Base-by-base conservation (phyloP, 2,888 invertebrate species). In the Volucella inanis region DNA sequence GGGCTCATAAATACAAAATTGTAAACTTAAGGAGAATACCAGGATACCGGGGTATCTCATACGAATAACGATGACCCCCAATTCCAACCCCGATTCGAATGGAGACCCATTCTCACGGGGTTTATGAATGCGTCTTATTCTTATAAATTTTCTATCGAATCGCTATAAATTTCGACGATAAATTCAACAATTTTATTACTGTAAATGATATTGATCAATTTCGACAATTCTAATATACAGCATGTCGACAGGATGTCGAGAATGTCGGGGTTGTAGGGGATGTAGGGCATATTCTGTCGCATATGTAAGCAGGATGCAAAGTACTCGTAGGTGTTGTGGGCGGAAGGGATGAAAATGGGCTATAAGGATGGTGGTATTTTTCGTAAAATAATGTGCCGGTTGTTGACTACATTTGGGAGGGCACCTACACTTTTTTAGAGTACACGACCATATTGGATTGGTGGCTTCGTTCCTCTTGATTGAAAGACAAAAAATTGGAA, bases 141-240 rank as follows among this genome's bases (percentile, higher is more conserved):
- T 72, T 59, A 77, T 81, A 77, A 64, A 85, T 85, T 77, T 85
- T 85, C 77, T 72, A 85, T 85, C 71, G 85, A 68, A 72, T 67
- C 61, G 81, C 62, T 76, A 85, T 85, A 85, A 85, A 85, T 81
- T 76, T 77, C 62, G 72, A 68, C 81, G 71, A 81, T 85, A 85
- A 85, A 85, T 81, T 68, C 67, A 76, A 81, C 81, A 72, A 77
- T 85, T 85, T 85, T 81, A 85, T 77, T 80, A 85, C 84, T 70
- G 65, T 59, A 75, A 76, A 71, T 67, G 76, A 85, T 81, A 81
- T 85, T 85, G 76, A 81, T 81, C 81, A 77, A 81, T 81, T 81
- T 64, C 76, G 68, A 78, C 77, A 67, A 78, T 78, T 78, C 70
- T 78, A 78, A 70, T 71, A 71, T 50, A 67, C 57, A 67, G 47